Percentiles rank a stretch among this genome's conserved stretches.
phyloP scores from a whole-genome alignment of 64 coral and sea anemone species.

The Montipora efflorescens region DNA sequence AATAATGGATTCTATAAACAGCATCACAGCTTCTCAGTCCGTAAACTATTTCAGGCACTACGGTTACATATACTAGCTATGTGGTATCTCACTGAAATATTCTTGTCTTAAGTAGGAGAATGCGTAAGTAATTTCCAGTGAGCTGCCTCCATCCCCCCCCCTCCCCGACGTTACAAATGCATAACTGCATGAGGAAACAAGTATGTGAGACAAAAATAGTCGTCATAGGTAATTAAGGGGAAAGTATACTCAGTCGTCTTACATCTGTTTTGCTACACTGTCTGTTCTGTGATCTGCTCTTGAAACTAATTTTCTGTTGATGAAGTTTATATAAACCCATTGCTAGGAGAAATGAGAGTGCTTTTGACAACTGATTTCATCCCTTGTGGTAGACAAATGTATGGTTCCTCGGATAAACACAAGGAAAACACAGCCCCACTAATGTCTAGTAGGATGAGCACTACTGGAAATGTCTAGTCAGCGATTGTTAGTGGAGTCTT shows the following conservation, averaged over 20 bases:
- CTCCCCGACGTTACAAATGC: no score
- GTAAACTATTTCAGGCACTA: slow-evolving; percentile 40
- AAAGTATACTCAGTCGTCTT: no score
- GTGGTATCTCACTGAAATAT: not conserved
- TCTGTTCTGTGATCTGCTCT: no score
- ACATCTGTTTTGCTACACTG: no score
- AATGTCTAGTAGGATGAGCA: not conserved
- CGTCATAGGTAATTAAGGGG: no score
- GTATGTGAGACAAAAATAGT: no score
- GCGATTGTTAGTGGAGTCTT: not conserved
- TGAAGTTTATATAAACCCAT: no score
- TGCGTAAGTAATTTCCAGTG: not conserved
- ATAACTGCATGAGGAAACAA: no score
- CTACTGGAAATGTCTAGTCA: no score
- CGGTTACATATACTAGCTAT: slow-evolving; percentile 31
- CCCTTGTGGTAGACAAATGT: not conserved
- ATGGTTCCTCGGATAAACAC: not conserved
- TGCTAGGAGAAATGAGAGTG: no score
- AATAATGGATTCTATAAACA: slow-evolving; percentile 43
- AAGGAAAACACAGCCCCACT: not conserved
- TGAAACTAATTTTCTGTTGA: no score
- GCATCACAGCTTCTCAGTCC: slow-evolving; percentile 53
- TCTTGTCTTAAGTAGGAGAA: not conserved
- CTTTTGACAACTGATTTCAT: no score
- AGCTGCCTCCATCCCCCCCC: not conserved